A percentile compares a stretch with the other conserved stretches of the same genome.
Evolutionary conservation across 1,140 invertebrate species (phyloP).

Genomic region (Danaus melanippus): DNA sequence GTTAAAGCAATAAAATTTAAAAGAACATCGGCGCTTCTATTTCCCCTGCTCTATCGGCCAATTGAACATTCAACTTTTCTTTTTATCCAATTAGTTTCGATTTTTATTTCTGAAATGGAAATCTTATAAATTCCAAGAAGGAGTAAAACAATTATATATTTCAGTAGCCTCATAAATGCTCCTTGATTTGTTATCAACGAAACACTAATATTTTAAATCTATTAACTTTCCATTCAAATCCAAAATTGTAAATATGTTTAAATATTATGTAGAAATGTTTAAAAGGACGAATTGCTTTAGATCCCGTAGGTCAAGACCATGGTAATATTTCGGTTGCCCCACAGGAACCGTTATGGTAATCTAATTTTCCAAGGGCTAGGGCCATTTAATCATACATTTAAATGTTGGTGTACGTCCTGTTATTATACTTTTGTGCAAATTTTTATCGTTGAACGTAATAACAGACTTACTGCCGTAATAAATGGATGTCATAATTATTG

Average conservation of each 20-base stretch:
- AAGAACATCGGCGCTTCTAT: conserved; percentile 23
- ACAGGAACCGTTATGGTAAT: conserved; percentile 23
- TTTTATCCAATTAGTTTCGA: conserved; percentile 24
- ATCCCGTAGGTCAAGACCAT: conserved; percentile 23
- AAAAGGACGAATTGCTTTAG: no score
- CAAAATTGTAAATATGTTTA: no score
- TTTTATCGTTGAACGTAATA: no score
- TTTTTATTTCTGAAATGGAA: conserved; percentile 16
- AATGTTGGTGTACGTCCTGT: not conserved
- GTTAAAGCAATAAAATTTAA: conserved; percentile 20
- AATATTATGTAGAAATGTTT: no score
- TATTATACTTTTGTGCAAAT: no score
- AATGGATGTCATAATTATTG: conserved; percentile 7
- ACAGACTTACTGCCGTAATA: conserved; percentile 1
- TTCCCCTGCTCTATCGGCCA: conserved; percentile 21
- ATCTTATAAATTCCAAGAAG: conserved; percentile 2
- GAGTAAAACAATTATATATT: no score
- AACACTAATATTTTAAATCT: no score
- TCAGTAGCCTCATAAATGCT: no score
- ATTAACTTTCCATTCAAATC: no score
- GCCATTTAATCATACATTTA: conserved; percentile 7
- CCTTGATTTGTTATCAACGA: no score
- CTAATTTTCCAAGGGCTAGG: conserved; percentile 13
- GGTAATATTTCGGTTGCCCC: conserved; percentile 21
- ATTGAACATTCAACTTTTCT: conserved; percentile 24